Evolutionary conservation across 2,888 invertebrate species (phyloP).

Genomic region (Scotopteryx bipunctaria): DNA sequence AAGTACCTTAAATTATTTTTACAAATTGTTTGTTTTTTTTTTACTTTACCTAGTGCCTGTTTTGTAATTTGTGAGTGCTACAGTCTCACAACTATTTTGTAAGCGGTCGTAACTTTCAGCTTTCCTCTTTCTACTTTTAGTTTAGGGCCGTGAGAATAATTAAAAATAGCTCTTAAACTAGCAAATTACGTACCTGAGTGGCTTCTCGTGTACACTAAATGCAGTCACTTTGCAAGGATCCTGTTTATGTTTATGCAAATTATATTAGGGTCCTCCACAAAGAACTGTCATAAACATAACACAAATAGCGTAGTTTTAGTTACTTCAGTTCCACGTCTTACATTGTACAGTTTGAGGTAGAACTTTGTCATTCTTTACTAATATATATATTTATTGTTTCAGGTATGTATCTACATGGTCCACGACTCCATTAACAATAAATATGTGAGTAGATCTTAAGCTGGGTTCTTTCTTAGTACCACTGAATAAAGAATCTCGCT

Average conservation of each 20-base stretch:
- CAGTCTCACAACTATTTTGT: conserved; percentile 1
- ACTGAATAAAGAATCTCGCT: too few relatives aligned
- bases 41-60: neutral
- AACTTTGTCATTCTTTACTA: neutral
- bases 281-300: conserved; percentile 20
- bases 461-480: too few relatives aligned
- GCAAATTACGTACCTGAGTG: conserved; percentile 27
- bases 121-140: conserved; percentile 24
- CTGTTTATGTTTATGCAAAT: conserved; percentile 10
- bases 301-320: too few relatives aligned
- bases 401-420: conserved; percentile 39
- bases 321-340: too few relatives aligned
- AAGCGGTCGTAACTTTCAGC: conserved; percentile 4
- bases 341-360: neutral
- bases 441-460: neutral
- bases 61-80: neutral
- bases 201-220: conserved; percentile 35
- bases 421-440: neutral
- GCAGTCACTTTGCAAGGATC: conserved; percentile 29
- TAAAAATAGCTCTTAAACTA: conserved; percentile 29
- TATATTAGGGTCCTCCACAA: conserved; percentile 20
- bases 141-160: conserved; percentile 30
- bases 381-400: conserved; percentile 41
- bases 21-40: neutral
- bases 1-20: neutral